A percentile compares a stretch with the other conserved stretches of the same genome.
phyloP scores from a whole-genome alignment of 1,140 invertebrate species.

The Drosophila asahinai region DNA sequence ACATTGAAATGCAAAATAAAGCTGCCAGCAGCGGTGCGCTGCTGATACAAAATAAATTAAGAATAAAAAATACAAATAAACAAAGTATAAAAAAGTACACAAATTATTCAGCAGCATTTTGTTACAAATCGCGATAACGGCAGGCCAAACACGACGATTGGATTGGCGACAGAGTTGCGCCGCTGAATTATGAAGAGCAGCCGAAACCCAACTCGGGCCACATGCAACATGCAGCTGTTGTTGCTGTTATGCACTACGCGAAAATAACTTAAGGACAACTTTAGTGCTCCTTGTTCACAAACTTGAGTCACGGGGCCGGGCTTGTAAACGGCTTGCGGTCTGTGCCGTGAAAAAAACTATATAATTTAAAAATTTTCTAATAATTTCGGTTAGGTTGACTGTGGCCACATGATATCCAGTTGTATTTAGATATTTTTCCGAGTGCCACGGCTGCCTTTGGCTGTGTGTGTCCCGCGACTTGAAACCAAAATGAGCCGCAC shows the following conservation, averaged over 20 bases:
- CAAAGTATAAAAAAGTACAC: constrained; percentile 4
- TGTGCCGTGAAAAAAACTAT: not conserved
- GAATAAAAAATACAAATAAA: constrained; percentile 3
- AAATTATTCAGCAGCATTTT: constrained; percentile 40
- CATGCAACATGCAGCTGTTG: constrained; percentile 31
- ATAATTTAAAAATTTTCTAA: too few species aligned
- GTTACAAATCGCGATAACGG: constrained; percentile 52
- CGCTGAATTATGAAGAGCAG: constrained; percentile 61
- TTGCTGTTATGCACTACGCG: constrained; percentile 15
- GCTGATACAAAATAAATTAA: constrained; percentile 6
- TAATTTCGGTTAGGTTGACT: too few species aligned
- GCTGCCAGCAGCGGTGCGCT: not conserved
- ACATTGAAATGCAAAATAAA: constrained; percentile 32
- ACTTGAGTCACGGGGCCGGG: not conserved
- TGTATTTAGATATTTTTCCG: not conserved
- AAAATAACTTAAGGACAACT: constrained; percentile 2
- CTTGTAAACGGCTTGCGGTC: not conserved
- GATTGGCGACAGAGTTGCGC: constrained; percentile 28
- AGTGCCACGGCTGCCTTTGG: not conserved
- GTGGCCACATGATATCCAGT: too few species aligned
- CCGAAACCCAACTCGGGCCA: constrained; percentile 25
- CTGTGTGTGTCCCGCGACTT: not conserved
- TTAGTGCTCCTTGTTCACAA: not conserved
- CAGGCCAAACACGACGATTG: constrained; percentile 24
- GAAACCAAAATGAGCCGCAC: constrained; percentile 4